Evolutionary conservation across 2,797 vertebrate genomes (phyloP), one percentile per base, ranked within the genome.

Genomic region (Onychomys torridus): DNA sequence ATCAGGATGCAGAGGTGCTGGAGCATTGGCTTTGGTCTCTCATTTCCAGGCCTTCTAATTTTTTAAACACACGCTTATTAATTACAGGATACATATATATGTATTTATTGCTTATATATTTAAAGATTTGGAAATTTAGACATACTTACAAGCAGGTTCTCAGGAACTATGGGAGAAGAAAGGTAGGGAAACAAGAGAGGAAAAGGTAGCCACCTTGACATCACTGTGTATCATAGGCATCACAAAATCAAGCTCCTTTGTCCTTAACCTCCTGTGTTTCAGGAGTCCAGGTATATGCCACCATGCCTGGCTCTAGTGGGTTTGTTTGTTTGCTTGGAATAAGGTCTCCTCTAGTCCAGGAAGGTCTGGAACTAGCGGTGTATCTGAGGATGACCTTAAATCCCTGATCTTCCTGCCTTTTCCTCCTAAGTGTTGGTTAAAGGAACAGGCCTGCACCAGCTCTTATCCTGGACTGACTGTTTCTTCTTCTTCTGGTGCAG

Each of bases 111-210:
- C n/a, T 94, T 43, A 2, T 14, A 40, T 55, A 78, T 85, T 67
- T 73, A 93, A 76, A 91, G 37, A n/a, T 63, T 61, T 82, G 43
- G 78, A 92, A 69, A 23, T 63, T 87, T 43, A 90, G 19, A 91
- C 85, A 23, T 95, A 65, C 59, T 84, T 84, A 75, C 40, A 78
- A 73, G 76, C 43, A 43, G 52, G 19, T 59, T 89, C 37, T 86
- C 49, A 71, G 34, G 57, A 89, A 71, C 37, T n/a, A 11, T 43
- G 52, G 57, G 43, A 76, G 55, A 14, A 55, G 34, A 81, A 55
- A 79, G 16, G 81, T 19, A 27, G 19, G 17, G 52, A 61, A 79
- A 69, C 25, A 12, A 76, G 32, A 83, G 86, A 34, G 32, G 46
- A 19, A 61, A 52, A 43, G 13, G 57, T 29, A 19, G 37, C 14